A percentile compares a stretch with the other conserved stretches of the same genome.
Conservation (phyloP, 2,888 invertebrate species). For the Lapara coniferarum region DNA sequence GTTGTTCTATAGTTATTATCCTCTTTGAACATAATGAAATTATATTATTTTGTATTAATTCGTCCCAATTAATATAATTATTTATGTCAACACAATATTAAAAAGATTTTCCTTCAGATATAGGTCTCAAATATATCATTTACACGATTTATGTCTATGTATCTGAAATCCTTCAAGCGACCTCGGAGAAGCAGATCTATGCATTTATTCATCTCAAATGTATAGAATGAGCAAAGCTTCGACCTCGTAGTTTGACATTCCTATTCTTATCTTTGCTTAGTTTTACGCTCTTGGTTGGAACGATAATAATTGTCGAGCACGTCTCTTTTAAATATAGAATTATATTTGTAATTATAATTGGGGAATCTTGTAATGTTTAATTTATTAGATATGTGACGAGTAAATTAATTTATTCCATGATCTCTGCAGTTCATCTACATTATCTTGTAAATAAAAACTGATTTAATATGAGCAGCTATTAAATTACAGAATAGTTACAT, state of each 20-base stretch:
- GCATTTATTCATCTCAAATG: conserved; percentile 11
- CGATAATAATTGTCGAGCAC: not conserved
- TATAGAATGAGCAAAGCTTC: conserved; percentile 9
- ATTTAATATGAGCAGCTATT: too few relatives aligned
- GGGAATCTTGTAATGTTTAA: too few relatives aligned
- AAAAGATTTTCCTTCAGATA: too few relatives aligned
- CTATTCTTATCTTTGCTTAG: not conserved
- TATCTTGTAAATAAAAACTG: too few relatives aligned
- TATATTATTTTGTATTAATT: too few relatives aligned
- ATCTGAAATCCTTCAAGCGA: not conserved
- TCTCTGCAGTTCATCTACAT: too few relatives aligned
- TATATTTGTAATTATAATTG: too few relatives aligned
- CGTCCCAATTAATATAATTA: too few relatives aligned
- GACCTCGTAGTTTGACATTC: conserved; percentile 8
- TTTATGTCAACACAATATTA: too few relatives aligned
- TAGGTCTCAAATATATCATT: not conserved
- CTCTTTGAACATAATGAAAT: not conserved
- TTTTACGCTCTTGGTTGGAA: not conserved
- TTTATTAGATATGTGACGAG: too few relatives aligned
- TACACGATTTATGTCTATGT: not conserved
- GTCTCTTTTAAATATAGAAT: not conserved
- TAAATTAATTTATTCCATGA: too few relatives aligned
- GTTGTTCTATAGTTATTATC: not conserved
- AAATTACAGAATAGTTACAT: too few relatives aligned
- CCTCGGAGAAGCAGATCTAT: conserved; percentile 15